phyloP scores from a whole-genome alignment of 2,888 invertebrate species.

The Scrobipalpa costella region DNA sequence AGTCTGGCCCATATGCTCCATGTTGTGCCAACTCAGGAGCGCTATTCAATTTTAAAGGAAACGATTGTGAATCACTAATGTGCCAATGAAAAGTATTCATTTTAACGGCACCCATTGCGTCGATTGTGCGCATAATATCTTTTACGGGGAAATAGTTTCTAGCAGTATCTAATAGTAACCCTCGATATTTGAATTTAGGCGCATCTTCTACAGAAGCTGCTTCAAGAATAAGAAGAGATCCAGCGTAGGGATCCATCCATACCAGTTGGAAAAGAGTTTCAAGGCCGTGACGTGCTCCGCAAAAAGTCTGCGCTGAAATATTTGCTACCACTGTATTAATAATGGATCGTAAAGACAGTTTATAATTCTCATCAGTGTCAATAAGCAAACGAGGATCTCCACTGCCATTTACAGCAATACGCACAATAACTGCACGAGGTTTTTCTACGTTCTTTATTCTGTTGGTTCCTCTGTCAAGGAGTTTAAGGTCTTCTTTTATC shows the following conservation, averaged over 20 bases:
- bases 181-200: constrained; percentile 89
- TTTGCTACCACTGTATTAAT: constrained; percentile 78
- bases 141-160: constrained; percentile 92
- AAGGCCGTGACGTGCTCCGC: constrained; percentile 88
- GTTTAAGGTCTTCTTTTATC: constrained; percentile 75
- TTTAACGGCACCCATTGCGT: constrained; percentile 94
- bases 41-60: constrained; percentile 89
- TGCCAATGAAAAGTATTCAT: constrained; percentile 97
- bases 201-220: constrained; percentile 87
- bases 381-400: constrained; percentile 82
- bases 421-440: constrained; percentile 68
- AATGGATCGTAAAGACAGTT: constrained; percentile 78
- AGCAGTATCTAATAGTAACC: constrained; percentile 94
- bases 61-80: constrained; percentile 94
- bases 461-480: constrained; percentile 59
- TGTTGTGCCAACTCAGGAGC: constrained; percentile 89
- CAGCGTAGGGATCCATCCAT: constrained; percentile 87
- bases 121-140: constrained; percentile 86
- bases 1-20: constrained; percentile 92
- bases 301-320: constrained; percentile 85
- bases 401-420: constrained; percentile 76
- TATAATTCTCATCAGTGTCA: constrained; percentile 88
- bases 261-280: constrained; percentile 89
- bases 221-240: constrained; percentile 82
- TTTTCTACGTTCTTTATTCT: constrained; percentile 53